Evolutionary conservation across 2,797 vertebrate species (phyloP), one percentile per base, ranked within the genome.

Genomic region (Lacerta viridis): DNA sequence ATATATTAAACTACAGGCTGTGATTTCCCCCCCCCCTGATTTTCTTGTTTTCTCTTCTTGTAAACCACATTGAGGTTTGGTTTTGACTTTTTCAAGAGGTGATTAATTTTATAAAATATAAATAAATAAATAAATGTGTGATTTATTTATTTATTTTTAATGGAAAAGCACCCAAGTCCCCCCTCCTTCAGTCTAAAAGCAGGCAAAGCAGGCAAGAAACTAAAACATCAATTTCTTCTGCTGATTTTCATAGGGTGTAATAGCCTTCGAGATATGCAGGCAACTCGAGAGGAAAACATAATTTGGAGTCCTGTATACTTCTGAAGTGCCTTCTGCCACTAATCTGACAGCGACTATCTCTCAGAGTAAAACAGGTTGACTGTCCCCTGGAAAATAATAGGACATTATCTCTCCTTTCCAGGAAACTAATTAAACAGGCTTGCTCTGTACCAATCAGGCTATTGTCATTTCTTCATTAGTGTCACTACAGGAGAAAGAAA

Each of bases 331-430:
- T 92, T 93, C 59, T 36, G 74, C 68, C 83, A 92, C 81, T 33
- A 91, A 82, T 93, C 64, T 80, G 68, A 91, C 88, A 23, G 78
- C 55, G 76, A 91, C 93, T 95, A 92, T 95, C 91, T 94, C 68
- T n/a, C 93, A 94, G 95, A 29, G 74, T 27, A 90, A 93, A 72
- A 90, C 72, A 91, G 80, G 88, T 85, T 93, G 83, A 89, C 90
- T 92, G 74, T 86, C 46, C 72, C 61, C 64, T 87, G 78, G 86
- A 59, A 96, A 95, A 95, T 85, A 93, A 88, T 29, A 89, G 84
- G 85, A 88, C 85, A 76, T 90, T 94, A 87, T 95, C 90, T 94
- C 81, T 91, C 80, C 89, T 87, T 93, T 90, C 90, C 91, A 93
- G 74, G 25, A 61, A 90, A 81, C 80, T 90, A 94, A 94, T 94